phyloP scores from a whole-genome alignment of 2,113 vertebrate species.

The Motacilla alba region DNA sequence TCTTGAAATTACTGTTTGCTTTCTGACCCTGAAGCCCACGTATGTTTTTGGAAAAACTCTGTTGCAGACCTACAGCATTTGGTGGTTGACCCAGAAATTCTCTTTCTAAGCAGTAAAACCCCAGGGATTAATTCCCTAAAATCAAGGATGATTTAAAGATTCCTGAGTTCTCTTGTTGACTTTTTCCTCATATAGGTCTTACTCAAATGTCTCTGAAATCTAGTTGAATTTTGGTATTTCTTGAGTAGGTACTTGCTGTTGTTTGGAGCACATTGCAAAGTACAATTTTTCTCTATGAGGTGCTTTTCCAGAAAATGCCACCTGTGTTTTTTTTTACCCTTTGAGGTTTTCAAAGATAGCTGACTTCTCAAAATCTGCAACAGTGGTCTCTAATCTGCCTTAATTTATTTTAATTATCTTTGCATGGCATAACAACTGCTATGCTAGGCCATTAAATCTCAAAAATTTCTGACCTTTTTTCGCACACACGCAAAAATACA shows the following conservation, averaged over 20 bases:
- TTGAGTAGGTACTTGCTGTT: background rate
- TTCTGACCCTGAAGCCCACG: background rate
- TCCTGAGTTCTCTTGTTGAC: background rate
- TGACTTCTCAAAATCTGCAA: background rate
- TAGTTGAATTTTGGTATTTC: background rate
- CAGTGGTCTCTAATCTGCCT: background rate
- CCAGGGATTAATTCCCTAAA: background rate
- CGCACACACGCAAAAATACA: background rate
- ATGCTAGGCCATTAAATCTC: background rate
- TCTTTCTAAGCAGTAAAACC: background rate
- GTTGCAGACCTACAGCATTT: background rate
- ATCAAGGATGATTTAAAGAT: background rate
- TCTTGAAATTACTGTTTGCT: background rate
- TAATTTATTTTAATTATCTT: background rate
- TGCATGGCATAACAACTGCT: background rate
- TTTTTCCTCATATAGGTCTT: background rate
- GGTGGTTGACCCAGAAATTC: background rate
- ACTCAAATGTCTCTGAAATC: background rate
- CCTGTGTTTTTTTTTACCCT: background rate
- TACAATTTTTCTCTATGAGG: background rate
- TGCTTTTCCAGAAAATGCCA: background rate
- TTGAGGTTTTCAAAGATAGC: background rate
- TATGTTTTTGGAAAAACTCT: background rate
- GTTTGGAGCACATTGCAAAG: background rate
- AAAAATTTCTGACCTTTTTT: background rate